Conservation (phyloP, 2,797 vertebrate genomes). For the Balearica regulorum region DNA sequence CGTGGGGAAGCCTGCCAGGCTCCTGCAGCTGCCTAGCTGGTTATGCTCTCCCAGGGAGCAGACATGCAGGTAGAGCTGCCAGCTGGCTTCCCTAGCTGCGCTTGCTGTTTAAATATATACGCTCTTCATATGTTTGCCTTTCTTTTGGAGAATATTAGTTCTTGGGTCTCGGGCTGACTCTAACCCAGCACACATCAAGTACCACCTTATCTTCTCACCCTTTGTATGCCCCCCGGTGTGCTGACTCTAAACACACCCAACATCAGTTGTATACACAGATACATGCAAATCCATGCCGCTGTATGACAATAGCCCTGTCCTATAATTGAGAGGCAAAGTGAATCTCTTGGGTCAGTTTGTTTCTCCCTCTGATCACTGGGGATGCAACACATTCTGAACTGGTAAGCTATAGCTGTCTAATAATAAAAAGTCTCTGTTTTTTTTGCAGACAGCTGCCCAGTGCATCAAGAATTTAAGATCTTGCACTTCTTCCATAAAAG, state of each 20-base stretch:
- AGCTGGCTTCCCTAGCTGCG: neutral
- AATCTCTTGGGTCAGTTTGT: neutral
- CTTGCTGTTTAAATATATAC: neutral
- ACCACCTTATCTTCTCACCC: neutral
- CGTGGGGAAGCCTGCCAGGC: neutral
- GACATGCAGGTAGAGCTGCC: neutral
- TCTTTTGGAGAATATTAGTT: neutral
- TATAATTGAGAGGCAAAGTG: neutral
- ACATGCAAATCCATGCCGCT: neutral
- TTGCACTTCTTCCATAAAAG: neutral
- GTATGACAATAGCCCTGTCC: neutral
- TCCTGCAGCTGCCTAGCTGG: neutral
- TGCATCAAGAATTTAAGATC: neutral
- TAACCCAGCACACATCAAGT: neutral
- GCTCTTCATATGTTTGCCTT: neutral
- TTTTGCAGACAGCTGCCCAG: neutral
- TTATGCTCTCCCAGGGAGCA: neutral
- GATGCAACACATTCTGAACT: neutral
- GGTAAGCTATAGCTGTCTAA: neutral
- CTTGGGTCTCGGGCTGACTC: neutral
- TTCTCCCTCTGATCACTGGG: neutral
- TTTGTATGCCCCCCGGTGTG: fast-evolving
- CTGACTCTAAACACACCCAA: neutral
- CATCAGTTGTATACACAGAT: neutral
- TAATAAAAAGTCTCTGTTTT: neutral